Percentiles rank a stretch among this genome's conserved stretches.
Conservation (phyloP, 2,113 vertebrate genomes). For the Grallaria varia region DNA sequence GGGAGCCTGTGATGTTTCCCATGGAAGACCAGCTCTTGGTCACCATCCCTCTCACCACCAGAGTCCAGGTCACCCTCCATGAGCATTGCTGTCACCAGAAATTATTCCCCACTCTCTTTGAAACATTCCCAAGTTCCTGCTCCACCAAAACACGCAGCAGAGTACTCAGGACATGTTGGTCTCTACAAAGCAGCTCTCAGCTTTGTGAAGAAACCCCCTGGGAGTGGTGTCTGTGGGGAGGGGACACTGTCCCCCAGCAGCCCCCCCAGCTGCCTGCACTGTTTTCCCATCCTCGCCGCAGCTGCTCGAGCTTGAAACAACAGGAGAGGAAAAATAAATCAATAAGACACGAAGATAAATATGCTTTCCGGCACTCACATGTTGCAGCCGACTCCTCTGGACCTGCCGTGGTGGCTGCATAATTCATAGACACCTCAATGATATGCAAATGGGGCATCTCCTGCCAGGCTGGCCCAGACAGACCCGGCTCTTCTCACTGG, state of each 20-base stretch:
- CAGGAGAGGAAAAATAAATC: constrained; percentile 35
- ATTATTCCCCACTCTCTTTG: neutral
- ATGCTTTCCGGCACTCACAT: neutral
- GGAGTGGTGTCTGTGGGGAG: neutral
- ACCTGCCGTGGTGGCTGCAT: neutral
- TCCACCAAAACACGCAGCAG: neutral
- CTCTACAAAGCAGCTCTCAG: neutral
- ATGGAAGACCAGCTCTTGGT: neutral
- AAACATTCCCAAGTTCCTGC: neutral
- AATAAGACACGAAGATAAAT: constrained; percentile 47
- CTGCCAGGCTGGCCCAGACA: neutral
- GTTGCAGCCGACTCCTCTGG: neutral
- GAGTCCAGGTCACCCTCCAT: neutral
- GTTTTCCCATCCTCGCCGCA: neutral
- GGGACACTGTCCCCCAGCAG: neutral
- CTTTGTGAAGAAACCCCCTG: neutral
- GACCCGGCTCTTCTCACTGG: neutral
- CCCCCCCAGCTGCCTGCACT: neutral
- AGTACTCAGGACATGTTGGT: neutral
- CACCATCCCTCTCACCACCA: neutral
- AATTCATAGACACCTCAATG: constrained; percentile 31
- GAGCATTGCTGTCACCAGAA: neutral
- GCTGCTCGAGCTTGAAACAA: neutral
- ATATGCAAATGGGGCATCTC: neutral
- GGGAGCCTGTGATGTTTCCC: neutral